Base-by-base conservation (phyloP, 2,113 vertebrate genomes). In the human (Homo sapiens) region DNA sequence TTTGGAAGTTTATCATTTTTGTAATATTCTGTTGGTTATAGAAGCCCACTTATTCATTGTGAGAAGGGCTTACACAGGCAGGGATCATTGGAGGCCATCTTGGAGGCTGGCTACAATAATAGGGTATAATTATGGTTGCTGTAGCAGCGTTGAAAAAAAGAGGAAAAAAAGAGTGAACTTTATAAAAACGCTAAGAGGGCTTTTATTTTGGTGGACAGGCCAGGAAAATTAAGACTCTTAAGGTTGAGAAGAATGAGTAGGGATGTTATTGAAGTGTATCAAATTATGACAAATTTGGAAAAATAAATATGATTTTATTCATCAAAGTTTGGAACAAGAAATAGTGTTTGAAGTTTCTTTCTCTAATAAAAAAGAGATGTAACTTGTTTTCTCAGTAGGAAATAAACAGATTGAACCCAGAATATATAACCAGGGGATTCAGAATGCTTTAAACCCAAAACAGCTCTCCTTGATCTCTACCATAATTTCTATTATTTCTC, bases 281-380 rank as follows among this genome's bases (percentile, higher is more conserved):
- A 72, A 84, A 75, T 88, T 43, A 40, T 92, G 22, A 90, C 27
- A 66, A 14, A 5, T 91, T 61, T 89, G 50, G 82, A 35, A 72
- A 94, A 93, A 87, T 35, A 89, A 48, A 72, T 57, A 48, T 83
- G 18, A 57, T 81, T 85, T 90, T 95, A 72, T 89, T 87, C 30
- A 81, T 12, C n/a, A 94, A 82, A 91, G 81, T 88, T 48, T 91
- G 45, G 50, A 75, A 89, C 50, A 6, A 91, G 27, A 66, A 92
- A 5, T 30, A 72, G 30, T 93, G 22, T 73, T 88, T 85, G 32
- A 92, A 66, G 43, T 92, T 82, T 89, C 25, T 76, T 91, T 93
- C 89, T 73, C 50, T 85, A 75, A 85, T 86, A 32, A 94, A 81
- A 82, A 75, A 93, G 32, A 85, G n/a, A 50, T 57, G 2, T 9